phyloP scores from a whole-genome alignment of 2,797 vertebrate species.

The Gymnocypris eckloni region DNA sequence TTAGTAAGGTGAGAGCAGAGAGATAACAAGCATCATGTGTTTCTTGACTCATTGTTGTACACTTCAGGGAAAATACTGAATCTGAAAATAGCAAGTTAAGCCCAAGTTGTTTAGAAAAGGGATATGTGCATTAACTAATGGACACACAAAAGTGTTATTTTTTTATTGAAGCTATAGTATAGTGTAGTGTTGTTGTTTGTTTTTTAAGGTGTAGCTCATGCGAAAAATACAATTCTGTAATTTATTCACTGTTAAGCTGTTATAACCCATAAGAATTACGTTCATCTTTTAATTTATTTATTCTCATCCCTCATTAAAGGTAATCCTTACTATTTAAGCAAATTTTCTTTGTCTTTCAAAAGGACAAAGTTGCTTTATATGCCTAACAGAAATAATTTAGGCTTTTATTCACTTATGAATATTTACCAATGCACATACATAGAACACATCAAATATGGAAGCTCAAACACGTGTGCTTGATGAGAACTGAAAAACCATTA shows the following conservation, averaged over 20 bases:
- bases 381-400: not conserved
- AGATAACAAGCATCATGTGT: not conserved
- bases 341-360: not conserved
- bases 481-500: not conserved
- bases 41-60: constrained; percentile 13
- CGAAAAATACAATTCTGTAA: not conserved
- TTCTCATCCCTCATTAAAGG: not conserved
- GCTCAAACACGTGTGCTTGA: not conserved
- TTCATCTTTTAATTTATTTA: not conserved
- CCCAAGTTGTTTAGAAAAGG: not conserved
- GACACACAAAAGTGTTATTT: not conserved
- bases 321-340: not conserved
- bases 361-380: not conserved
- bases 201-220: not conserved
- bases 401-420: not conserved
- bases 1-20: not conserved
- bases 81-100: constrained; percentile 5
- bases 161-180: not conserved
- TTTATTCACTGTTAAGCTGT: not conserved
- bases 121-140: not conserved
- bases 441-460: not conserved
- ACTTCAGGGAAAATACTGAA: constrained; percentile 5
- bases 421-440: no score
- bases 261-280: no score
- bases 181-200: not conserved